Evolutionary conservation across 2,888 invertebrate species (phyloP), one percentile per base, ranked within the genome.

Genomic region (Ennomos quercinarius): DNA sequence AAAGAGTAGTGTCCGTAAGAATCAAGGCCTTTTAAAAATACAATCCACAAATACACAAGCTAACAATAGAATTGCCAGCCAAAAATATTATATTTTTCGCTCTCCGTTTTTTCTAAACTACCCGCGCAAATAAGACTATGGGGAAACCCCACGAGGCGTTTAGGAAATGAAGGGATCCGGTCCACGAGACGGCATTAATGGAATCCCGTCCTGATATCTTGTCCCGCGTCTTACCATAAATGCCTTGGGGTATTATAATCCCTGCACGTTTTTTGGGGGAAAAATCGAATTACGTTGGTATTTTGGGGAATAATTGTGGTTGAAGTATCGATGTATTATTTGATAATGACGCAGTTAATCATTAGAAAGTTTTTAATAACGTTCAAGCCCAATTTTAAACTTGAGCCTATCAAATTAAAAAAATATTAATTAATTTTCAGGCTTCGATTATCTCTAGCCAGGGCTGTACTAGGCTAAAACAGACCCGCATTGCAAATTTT

Each of bases 91-190:
- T n/a, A 6, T 48, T 66, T 68, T 59, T 72, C 9, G 10, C 61
- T 62, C 69, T 56, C 53, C 27, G 58, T 42, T 62, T 56, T 60
- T 57, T 11, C 10, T 58, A 56, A 67, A 68, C 66, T 66, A 66
- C 70, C 67, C 66, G 64, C 45, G 60, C 67, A 65, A 67, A 67
- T 67, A 58, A 58, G 49, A 59, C 68, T 61, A 51, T 37, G 41
- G 56, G 45, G 41, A 55, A 58, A 63, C 41, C 71, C 74, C 68
- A 52, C 69, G 74, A 75, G 72, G 75, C 73, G 73, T 53, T 69
- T 74, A 86, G 87, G 86, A 87, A 87, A 87, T 87, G 84, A 86
- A 85, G 78, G 79, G 78, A 83, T 87, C 87, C 87, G 84, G 83
- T 36, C 43, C 6, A 64, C 68, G 76, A 70, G 72, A 48, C 67